Percentiles rank a stretch among this genome's conserved stretches.
These are phyloP conservation scores for Ecliptopera silaceata DNA, from an alignment of 2,888 invertebrate genomes.

Conservation along the genomic window DNA sequence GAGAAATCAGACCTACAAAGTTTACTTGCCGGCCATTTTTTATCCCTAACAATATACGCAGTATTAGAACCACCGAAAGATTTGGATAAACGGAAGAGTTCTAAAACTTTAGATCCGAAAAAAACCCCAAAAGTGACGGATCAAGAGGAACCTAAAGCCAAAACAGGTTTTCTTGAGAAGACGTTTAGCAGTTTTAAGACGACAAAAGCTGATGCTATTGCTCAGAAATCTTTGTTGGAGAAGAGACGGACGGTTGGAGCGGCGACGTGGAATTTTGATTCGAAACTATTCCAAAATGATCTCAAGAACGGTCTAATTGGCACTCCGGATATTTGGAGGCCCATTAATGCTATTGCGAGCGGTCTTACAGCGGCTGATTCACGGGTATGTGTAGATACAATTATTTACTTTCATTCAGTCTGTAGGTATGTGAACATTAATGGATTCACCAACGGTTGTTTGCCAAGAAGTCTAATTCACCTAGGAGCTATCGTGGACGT, in stretches of 20 bases:
- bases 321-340: slow-evolving; percentile 88
- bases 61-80: slow-evolving; percentile 84
- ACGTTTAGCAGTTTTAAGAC: slow-evolving; percentile 77
- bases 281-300: slow-evolving; percentile 84
- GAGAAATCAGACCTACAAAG: slow-evolving; percentile 80
- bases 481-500: too few species aligned
- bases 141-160: slow-evolving; percentile 75
- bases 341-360: slow-evolving; percentile 85
- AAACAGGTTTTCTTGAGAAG: slow-evolving; percentile 76
- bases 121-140: slow-evolving; percentile 65
- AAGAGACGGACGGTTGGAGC: slow-evolving; percentile 87
- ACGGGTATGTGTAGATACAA: slow-evolving; percentile 61
- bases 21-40: slow-evolving; percentile 85
- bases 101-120: slow-evolving; percentile 63
- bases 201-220: slow-evolving; percentile 68
- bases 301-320: slow-evolving; percentile 83
- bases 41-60: slow-evolving; percentile 87
- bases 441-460: background rate
- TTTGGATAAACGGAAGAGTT: slow-evolving; percentile 62
- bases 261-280: slow-evolving; percentile 86
- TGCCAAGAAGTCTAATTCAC: too few species aligned
- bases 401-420: background rate
- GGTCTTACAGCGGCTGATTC: slow-evolving; percentile 82
- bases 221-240: slow-evolving; percentile 80
- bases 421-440: background rate